A percentile compares a stretch with the other conserved stretches of the same genome.
Conservation (phyloP, 2,113 vertebrate genomes). For the Tetrax tetrax region DNA sequence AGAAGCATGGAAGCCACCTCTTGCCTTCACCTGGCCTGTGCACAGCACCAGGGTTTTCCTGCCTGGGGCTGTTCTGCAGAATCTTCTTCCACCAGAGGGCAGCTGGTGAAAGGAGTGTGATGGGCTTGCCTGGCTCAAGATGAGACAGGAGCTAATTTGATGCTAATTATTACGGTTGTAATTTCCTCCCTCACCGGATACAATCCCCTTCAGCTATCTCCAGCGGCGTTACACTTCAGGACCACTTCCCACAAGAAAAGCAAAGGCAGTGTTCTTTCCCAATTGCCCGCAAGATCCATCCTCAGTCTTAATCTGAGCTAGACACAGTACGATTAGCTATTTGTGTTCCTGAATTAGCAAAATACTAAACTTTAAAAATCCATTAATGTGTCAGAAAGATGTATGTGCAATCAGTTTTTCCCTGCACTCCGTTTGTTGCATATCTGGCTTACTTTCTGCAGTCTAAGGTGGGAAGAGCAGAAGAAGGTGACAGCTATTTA, state of each 20-base stretch:
- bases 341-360: constrained; percentile 7
- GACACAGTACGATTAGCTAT: background rate
- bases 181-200: constrained; percentile 14
- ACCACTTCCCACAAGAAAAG: constrained; percentile 1
- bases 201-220: background rate
- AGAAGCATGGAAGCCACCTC: background rate
- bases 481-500: background rate
- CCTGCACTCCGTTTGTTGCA: background rate
- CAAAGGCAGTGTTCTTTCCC: background rate
- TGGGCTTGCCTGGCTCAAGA: background rate
- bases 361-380: constrained; percentile 14
- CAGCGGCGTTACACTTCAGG: background rate
- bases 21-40: background rate
- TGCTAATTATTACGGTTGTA: constrained; percentile 26
- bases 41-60: background rate
- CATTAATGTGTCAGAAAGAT: background rate
- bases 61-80: background rate
- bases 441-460: background rate
- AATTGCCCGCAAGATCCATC: background rate
- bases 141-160: background rate
- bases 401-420: background rate
- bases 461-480: background rate
- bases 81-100: constrained; percentile 31
- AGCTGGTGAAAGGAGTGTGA: background rate
- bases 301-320: background rate